These are phyloP conservation scores for Galerucella calmariensis DNA, from an alignment of 2,888 invertebrate species.

Conservation along the genomic window DNA sequence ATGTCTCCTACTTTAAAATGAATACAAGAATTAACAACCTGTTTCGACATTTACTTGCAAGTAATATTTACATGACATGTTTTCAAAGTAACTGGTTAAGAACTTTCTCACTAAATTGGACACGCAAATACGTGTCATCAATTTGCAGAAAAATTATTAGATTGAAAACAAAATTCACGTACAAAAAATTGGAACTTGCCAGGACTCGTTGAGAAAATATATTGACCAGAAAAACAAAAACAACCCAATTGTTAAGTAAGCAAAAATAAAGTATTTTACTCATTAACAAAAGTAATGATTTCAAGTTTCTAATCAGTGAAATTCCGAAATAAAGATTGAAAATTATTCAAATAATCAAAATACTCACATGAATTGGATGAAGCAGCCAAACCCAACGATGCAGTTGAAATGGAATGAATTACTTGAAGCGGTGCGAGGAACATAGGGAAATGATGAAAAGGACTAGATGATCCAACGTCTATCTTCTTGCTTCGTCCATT, in stretches of 20 bases:
- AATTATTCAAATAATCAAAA: background rate
- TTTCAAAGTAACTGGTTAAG: too few species aligned
- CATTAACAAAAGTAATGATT: background rate
- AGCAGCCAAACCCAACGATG: slow-evolving; percentile 2
- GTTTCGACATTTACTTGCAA: too few species aligned
- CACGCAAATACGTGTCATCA: too few species aligned
- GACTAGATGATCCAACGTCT: background rate
- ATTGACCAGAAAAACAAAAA: background rate
- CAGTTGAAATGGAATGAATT: background rate
- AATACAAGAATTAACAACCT: too few species aligned
- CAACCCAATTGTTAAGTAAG: background rate
- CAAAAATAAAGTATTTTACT: background rate
- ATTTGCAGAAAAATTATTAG: too few species aligned
- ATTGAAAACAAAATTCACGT: too few species aligned
- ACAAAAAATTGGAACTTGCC: too few species aligned
- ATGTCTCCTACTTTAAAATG: too few species aligned
- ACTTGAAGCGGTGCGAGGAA: background rate
- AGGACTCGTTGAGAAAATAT: too few species aligned
- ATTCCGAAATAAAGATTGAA: too few species aligned
- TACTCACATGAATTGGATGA: background rate
- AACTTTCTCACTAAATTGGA: too few species aligned
- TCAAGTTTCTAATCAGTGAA: background rate
- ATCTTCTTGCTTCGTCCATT: slow-evolving; percentile 1
- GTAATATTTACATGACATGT: too few species aligned
- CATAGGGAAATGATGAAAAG: background rate